A percentile compares a stretch with the other conserved stretches of the same genome.
These are phyloP conservation scores for Melipona bicolor DNA, from an alignment of 2,888 invertebrate species.

Conservation along the genomic window DNA sequence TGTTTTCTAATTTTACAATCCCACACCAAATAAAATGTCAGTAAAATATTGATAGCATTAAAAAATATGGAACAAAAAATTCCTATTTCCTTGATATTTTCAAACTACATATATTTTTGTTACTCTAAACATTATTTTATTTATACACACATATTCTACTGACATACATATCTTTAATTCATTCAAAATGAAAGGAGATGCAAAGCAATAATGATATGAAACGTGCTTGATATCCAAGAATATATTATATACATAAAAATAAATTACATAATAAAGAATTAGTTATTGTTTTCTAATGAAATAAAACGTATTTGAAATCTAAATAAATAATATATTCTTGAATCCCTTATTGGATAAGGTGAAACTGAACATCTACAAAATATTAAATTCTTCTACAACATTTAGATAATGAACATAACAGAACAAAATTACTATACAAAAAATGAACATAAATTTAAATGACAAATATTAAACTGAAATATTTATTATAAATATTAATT, in stretches of 20 bases:
- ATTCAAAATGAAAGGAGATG: slow-evolving; percentile 61
- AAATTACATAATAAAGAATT: neutral
- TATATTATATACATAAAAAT: slow-evolving; percentile 20
- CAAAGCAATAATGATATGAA: slow-evolving; percentile 65
- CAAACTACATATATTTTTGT: neutral
- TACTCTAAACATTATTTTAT: neutral
- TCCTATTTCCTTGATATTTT: neutral
- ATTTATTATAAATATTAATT: too few species aligned
- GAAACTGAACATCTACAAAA: slow-evolving; percentile 47
- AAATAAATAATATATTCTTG: slow-evolving; percentile 40
- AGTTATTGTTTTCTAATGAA: neutral
- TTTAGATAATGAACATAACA: slow-evolving; percentile 15
- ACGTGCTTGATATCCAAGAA: slow-evolving; percentile 58
- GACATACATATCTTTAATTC: slow-evolving; percentile 52
- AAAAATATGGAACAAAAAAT: neutral
- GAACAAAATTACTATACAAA: slow-evolving; percentile 7
- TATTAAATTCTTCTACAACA: slow-evolving; percentile 27
- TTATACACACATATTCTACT: slow-evolving; percentile 40
- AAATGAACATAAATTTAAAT: slow-evolving; percentile 6
- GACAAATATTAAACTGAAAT: slow-evolving; percentile 13
- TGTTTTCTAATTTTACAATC: slow-evolving; percentile 19
- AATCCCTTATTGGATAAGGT: slow-evolving; percentile 11
- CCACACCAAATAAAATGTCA: slow-evolving; percentile 46
- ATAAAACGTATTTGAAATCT: neutral
- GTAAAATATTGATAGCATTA: slow-evolving; percentile 34